Evolutionary conservation across 2,113 vertebrate species (phyloP), one percentile per base, ranked within the genome.

Genomic region (Thinocorus orbignyianus): DNA sequence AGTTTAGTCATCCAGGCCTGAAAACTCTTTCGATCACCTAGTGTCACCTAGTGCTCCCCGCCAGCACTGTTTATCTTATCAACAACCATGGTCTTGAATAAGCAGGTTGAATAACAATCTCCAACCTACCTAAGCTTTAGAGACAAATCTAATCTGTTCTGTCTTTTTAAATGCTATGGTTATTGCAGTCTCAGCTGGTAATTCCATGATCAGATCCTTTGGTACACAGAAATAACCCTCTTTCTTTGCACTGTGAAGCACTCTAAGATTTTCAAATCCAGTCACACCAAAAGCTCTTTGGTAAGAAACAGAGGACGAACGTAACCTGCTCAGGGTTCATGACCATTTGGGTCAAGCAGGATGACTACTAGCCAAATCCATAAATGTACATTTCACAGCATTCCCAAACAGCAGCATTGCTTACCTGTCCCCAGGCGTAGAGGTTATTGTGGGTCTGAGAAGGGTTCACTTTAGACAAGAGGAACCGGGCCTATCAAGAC

Each of bases 401-500:
- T 44, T 72, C 48, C 26, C 44, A 49, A 42, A 80, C 19, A 14
- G 0, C 3, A 80, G 66, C 48, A 70, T 22, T 77, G 92, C 97
- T 96, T 96, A 99, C 99, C 99, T 99, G 99, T 95, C 99, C 99
- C 99, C 99, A 99, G 3, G 98, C 97, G 60, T 99, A 99, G 76
- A 99, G 97, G 97, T 99, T 99, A 97, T 99, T 99, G 98, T 99
- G 99, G 33, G 99, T 99, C 98, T 99, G 99, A 41, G 99, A 99
- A 35, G 99, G 99, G 95, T 99, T 99, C 97, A 99, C 99, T 98
- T 99, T 99, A 51, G 99, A 99, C 87, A 99, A 98, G 91, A 99
- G 98, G 97, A 99, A 99, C 83, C 99, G 98, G 54, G 99, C 99
- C 98, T 99, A 91, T 24, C 65, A 95, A 98, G 87, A 95, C 61